These are phyloP conservation scores for Tamandua tetradactyla DNA, from an alignment of 2,797 vertebrate genomes.

Conservation along the genomic window DNA sequence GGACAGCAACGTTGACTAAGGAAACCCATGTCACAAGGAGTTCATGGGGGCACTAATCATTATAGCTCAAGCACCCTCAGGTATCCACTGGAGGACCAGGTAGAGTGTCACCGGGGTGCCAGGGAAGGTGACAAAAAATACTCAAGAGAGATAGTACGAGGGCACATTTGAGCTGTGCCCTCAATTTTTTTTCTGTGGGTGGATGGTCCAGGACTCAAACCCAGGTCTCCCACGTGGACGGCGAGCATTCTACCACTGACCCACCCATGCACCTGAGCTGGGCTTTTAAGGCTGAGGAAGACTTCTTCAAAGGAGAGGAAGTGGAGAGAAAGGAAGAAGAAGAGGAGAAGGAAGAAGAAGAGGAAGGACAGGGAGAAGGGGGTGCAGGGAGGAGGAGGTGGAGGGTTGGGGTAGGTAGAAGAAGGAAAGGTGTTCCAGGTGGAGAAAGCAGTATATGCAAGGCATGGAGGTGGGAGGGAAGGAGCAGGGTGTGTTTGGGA, in stretches of 20 bases:
- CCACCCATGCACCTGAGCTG: too few species aligned
- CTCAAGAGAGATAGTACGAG: not conserved
- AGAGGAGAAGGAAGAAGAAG: slow-evolving; percentile 57
- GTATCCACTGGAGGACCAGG: not conserved
- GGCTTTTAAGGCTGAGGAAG: not conserved
- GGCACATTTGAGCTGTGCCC: not conserved
- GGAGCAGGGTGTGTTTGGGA: not conserved
- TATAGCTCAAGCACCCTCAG: not conserved
- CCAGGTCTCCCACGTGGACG: too few species aligned
- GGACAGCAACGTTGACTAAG: not conserved
- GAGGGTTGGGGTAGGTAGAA: too few species aligned
- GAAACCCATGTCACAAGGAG: not conserved
- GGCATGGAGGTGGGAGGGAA: not conserved
- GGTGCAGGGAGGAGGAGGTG: not conserved
- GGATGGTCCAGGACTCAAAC: too few species aligned
- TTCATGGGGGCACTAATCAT: not conserved
- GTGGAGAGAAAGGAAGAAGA: not conserved
- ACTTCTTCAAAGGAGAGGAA: not conserved
- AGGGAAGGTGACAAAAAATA: not conserved
- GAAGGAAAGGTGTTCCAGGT: slow-evolving; percentile 58
- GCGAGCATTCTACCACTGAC: too few species aligned
- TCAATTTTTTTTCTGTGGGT: too few species aligned
- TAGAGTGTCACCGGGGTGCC: not conserved
- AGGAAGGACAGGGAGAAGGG: not conserved
- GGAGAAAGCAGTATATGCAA: not conserved